Base-by-base conservation (phyloP, 1,140 invertebrate species). In the Mycetomoellerius zeteki region DNA sequence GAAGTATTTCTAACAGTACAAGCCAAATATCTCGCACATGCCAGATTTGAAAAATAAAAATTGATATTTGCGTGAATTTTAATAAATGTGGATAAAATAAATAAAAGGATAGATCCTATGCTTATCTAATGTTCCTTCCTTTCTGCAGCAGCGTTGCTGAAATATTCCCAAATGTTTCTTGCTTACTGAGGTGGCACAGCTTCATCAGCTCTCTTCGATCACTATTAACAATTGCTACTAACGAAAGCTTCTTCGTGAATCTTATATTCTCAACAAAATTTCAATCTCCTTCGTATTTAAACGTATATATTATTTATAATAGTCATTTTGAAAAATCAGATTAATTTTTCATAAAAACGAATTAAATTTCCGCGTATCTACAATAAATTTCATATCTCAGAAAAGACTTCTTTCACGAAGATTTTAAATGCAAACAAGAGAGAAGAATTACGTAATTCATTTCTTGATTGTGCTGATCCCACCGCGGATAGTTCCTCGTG, bases 361-460 rank as follows among this genome's bases (percentile, higher is more conserved):
- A 37, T 73, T 12, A 0, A 58, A 21, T 73, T 14, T 24, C 10
- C 37, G 10, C 10, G 10, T 43, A 2, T 12, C 37, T 43, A 37
- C 33, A 33, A 47, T 47, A 10, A 47, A 14, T 14, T 47, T 47
- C 3, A 47, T 16, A 16, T 50, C 12, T n/a, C 5, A 52, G 10
- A 77, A 27, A 43, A 6, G 5, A 3, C 14, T 30, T 58, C 7
- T 78, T 37, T 37, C 5, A 16, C 0, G 14, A 30, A 14, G 37
- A 21, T 65, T 14, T 33, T 47, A 82, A 72, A 60, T 82, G 2
- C 4, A 58, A 43, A 60, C 56, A 30, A 10, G 24, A 43, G n/a
- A n/a, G n/a, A n/a, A n/a, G 19, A 58, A 47, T 82, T 43, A 56
- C 21, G 54, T 72, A 73, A 82, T 60, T 33, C 67, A 73, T 47